Evolutionary conservation across 2,797 vertebrate species (phyloP).

Genomic region (Menidia menidia): DNA sequence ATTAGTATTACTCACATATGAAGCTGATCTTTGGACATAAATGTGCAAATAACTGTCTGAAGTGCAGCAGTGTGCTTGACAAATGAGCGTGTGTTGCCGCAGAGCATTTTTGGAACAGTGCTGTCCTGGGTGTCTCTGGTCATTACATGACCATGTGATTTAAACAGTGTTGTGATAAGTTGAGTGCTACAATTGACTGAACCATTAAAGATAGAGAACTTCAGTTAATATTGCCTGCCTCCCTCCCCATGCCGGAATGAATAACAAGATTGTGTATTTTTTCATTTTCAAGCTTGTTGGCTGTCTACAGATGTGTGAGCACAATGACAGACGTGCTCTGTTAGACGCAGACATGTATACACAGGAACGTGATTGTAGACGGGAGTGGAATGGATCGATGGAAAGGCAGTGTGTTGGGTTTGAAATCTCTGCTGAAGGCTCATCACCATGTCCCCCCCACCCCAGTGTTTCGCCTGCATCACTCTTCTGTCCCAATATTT

Average conservation of each 20-base stretch:
- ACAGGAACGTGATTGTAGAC: constrained; percentile 71
- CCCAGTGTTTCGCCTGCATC: constrained; percentile 6
- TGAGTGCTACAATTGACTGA: constrained; percentile 1
- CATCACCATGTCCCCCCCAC: too few species aligned
- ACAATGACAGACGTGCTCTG: constrained; percentile 26
- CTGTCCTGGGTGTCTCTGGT: not conserved
- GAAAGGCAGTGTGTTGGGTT: constrained; percentile 71
- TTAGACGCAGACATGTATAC: constrained; percentile 31
- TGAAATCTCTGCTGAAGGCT: constrained; percentile 69
- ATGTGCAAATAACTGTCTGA: not conserved
- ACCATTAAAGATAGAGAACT: not conserved
- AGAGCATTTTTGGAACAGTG: constrained; percentile 7
- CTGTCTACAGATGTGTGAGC: constrained; percentile 25
- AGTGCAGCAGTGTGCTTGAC: not conserved
- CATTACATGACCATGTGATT: constrained; percentile 7
- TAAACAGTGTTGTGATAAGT: constrained; percentile 12
- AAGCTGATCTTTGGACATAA: too few species aligned
- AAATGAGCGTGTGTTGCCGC: constrained; percentile 1
- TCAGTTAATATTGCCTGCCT: not conserved
- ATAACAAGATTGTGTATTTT: constrained; percentile 7
- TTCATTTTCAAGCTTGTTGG: constrained; percentile 5
- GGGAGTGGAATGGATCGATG: constrained; percentile 78
- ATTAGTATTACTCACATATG: not conserved
- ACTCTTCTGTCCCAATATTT: constrained; percentile 13
- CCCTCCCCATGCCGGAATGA: not conserved